A percentile compares a stretch with the other conserved stretches of the same genome.
Conservation (phyloP, 2,113 vertebrate species). For the Prochilodus magdalenae region DNA sequence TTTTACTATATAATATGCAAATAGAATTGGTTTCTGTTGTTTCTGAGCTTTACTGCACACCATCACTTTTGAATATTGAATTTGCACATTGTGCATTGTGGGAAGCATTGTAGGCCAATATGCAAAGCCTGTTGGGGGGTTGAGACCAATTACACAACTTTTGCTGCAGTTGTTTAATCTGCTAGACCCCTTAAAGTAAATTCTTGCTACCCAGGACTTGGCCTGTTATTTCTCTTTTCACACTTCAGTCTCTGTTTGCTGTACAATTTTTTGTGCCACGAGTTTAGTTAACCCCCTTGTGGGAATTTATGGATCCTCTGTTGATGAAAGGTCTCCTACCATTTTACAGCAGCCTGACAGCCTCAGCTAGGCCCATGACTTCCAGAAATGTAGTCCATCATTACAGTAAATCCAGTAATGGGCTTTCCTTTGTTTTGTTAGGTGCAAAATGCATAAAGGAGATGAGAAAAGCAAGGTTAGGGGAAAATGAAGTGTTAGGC, state of each 20-base stretch:
- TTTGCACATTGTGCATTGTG: too few relatives aligned
- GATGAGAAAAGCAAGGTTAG: background rate
- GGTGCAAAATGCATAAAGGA: background rate
- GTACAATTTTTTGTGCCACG: background rate
- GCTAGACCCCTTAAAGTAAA: background rate
- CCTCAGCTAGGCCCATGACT: background rate
- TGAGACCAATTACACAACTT: background rate
- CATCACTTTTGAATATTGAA: background rate
- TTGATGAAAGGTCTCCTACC: background rate
- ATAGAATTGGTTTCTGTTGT: too few relatives aligned
- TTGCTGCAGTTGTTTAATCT: background rate
- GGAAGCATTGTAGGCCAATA: too few relatives aligned
- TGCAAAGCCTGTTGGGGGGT: too few relatives aligned
- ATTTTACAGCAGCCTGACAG: constrained; percentile 2
- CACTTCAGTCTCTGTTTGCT: background rate
- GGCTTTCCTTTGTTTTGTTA: background rate
- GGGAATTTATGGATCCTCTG: background rate
- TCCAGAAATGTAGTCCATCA: background rate
- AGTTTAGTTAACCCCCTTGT: background rate
- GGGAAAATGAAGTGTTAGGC: background rate
- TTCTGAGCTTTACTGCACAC: background rate
- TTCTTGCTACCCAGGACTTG: background rate
- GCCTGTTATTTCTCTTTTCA: background rate
- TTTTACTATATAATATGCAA: too few relatives aligned
- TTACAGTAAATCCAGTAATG: background rate